phyloP scores from a whole-genome alignment of 2,113 vertebrate species.

The Nymphicus hollandicus region DNA sequence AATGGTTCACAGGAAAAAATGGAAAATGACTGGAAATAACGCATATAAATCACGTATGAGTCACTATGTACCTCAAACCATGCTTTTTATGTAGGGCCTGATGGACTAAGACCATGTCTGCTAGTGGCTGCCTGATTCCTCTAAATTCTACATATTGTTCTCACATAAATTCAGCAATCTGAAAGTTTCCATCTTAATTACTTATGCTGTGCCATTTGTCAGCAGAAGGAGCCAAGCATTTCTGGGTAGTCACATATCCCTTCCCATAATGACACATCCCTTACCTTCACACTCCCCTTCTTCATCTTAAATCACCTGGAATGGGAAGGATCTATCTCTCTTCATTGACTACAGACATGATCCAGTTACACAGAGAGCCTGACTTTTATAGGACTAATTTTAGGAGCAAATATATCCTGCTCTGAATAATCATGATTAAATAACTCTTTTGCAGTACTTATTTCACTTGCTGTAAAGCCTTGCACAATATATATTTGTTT shows the following conservation, averaged over 20 bases:
- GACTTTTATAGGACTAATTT: not conserved
- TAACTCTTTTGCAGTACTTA: not conserved
- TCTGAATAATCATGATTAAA: not conserved
- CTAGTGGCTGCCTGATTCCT: not conserved
- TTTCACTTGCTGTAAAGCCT: not conserved
- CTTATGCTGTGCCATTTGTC: not conserved
- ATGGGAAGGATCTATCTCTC: not conserved
- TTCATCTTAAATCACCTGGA: not conserved
- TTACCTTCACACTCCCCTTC: not conserved
- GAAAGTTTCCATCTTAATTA: not conserved
- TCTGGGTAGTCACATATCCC: not conserved
- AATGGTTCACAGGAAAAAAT: not conserved
- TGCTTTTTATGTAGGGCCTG: not conserved
- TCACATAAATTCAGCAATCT: not conserved
- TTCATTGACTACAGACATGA: not conserved
- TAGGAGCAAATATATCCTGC: not conserved
- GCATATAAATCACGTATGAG: not conserved
- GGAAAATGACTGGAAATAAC: not conserved
- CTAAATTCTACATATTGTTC: not conserved
- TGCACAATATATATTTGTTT: not conserved
- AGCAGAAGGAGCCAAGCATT: not conserved
- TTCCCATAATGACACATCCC: not conserved
- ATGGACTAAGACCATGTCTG: not conserved
- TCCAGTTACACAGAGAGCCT: not conserved
- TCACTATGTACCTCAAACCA: not conserved